Evolutionary conservation across 2,113 vertebrate genomes (phyloP).

Genomic region (Microcebus jonahi): DNA sequence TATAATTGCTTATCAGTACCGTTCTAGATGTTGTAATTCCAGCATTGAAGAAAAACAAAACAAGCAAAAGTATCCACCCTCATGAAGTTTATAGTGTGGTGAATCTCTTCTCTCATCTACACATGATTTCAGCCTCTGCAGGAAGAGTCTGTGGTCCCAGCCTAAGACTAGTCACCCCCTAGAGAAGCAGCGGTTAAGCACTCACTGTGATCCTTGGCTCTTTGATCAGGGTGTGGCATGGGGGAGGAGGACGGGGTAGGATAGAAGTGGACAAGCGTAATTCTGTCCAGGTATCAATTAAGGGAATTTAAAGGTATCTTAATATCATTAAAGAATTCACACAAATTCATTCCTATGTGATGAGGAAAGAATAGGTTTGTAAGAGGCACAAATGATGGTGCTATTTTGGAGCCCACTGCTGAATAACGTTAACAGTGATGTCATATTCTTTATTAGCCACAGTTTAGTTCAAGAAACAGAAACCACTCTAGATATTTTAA

Average conservation of each 20-base stretch:
- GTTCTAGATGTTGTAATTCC: background rate
- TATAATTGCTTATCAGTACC: background rate
- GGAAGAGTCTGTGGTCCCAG: background rate
- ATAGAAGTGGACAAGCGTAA: background rate
- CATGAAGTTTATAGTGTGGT: background rate
- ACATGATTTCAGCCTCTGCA: background rate
- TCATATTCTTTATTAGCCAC: background rate
- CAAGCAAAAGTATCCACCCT: background rate
- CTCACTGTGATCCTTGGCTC: background rate
- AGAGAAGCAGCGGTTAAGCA: background rate
- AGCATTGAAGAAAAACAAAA: background rate
- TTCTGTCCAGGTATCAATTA: background rate
- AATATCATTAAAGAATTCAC: background rate
- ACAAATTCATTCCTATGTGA: background rate
- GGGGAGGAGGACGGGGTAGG: background rate
- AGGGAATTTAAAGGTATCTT: background rate
- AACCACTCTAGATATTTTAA: background rate
- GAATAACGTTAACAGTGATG: background rate
- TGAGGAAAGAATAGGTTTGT: background rate
- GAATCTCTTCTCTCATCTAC: background rate
- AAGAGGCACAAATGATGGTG: background rate
- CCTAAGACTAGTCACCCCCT: background rate
- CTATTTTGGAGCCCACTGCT: background rate
- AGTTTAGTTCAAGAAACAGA: slow-evolving; percentile 31
- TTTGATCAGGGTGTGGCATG: background rate